These are phyloP conservation scores for Neopipo cinnamomea DNA, from an alignment of 2,113 vertebrate species.

Conservation along the genomic window DNA sequence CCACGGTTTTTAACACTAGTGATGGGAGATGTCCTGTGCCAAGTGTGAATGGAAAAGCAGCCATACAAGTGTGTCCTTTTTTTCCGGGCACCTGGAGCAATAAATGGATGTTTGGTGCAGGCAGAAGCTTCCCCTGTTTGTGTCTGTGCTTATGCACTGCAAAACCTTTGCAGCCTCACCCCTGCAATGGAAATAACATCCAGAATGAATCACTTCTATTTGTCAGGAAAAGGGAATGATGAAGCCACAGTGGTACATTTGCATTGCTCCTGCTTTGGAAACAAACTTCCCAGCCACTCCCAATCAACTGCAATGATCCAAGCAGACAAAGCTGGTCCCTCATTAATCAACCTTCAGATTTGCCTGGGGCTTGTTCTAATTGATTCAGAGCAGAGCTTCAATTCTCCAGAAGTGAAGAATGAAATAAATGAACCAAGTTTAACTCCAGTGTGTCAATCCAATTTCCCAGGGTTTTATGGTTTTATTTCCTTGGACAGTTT, in stretches of 20 bases:
- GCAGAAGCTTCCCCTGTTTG: not conserved
- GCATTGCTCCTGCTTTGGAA: not conserved
- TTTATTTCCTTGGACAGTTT: not conserved
- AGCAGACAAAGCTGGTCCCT: not conserved
- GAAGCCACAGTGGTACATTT: not conserved
- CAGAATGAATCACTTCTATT: not conserved
- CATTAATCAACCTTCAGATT: not conserved
- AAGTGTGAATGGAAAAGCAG: not conserved
- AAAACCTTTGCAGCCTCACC: not conserved
- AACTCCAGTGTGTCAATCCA: not conserved
- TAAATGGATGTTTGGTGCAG: not conserved
- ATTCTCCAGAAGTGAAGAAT: not conserved
- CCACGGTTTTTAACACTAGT: not conserved
- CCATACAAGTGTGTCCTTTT: fast-evolving
- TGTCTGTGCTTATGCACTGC: not conserved
- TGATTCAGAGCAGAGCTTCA: not conserved
- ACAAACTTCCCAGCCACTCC: not conserved
- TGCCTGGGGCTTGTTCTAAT: conserved; percentile 22
- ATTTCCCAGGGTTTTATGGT: not conserved
- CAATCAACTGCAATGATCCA: not conserved
- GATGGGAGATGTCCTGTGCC: not conserved
- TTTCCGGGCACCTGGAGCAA: not conserved
- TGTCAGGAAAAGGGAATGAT: not conserved
- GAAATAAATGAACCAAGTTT: not conserved
- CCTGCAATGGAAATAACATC: not conserved